Evolutionary conservation across 2,888 invertebrate genomes (phyloP), one percentile per base, ranked within the genome.

Genomic region (Andrena bicolor): DNA sequence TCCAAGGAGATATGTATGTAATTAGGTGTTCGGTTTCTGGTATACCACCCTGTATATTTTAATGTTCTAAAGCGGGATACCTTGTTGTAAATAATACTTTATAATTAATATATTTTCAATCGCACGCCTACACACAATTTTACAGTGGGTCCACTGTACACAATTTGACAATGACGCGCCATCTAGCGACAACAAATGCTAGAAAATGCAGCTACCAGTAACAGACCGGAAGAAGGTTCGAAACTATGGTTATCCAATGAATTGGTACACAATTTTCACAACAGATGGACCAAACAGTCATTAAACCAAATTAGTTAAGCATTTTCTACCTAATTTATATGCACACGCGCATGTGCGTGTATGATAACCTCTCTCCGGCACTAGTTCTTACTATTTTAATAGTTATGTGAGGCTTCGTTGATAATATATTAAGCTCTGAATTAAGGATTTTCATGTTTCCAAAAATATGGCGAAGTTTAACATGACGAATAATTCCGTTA

Each of bases 381-480:
- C 23, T 16, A 41, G 0, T 64, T 32, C 26, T 41, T 26, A 26
- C 35, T 28, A 8, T 41, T 30, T 49, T 48, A 16, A 8, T 20
- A 61, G 48, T 66, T 51, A 66, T 73, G 72, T 49, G 10, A 69
- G 41, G 5, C 28, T 16, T 48, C 16, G 10, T 23, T 60, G 32
- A 23, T 10, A 49, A n/a, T 28, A 30, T 0, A 28, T 7, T 4
- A 30, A 30, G 56, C 49, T 30, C 41, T 35, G 13, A 13, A 4
- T 10, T 13, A 13, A 20, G 20, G 10, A 23, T 6, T 60, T 53
- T 1, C 8, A n/a, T 53, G 28, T 1, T 8, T 13, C 56, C n/a
- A 13, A 56, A 76, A 77, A n/a, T 30, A 88, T 88, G 88, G 79
- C 82, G 2, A 69, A 79, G n/a, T 13, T 35, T 1, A 23, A 41